Evolutionary conservation across 2,113 vertebrate species (phyloP).

Genomic region (Ammodramus savannarum): DNA sequence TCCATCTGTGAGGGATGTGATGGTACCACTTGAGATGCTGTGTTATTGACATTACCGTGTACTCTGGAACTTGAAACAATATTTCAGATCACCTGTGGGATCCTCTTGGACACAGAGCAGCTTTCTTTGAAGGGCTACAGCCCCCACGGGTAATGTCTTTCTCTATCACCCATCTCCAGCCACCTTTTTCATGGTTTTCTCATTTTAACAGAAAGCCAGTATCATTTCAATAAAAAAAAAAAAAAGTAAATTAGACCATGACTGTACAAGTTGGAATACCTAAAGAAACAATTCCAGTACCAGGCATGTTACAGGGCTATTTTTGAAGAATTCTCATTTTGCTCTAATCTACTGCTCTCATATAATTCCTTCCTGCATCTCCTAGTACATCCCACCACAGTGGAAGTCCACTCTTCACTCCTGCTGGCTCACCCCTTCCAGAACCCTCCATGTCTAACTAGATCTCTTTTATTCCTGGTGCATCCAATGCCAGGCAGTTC

Average conservation of each 20-base stretch:
- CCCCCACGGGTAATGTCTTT: neutral
- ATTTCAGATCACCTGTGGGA: neutral
- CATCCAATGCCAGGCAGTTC: neutral
- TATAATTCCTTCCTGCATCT: neutral
- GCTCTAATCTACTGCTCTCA: neutral
- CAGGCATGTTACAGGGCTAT: neutral
- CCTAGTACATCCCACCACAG: neutral
- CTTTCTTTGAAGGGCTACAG: neutral
- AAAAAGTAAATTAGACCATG: neutral
- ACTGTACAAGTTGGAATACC: neutral
- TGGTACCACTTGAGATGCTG: neutral
- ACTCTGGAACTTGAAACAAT: neutral
- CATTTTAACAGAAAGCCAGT: neutral
- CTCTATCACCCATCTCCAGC: neutral
- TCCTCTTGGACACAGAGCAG: neutral
- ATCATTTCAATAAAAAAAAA: neutral
- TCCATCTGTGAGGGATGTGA: constrained; percentile 17
- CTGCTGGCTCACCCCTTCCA: neutral
- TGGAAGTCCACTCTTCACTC: neutral
- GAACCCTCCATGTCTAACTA: neutral
- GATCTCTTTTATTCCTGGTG: neutral
- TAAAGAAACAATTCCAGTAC: neutral
- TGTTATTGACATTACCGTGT: neutral
- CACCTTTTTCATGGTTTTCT: neutral
- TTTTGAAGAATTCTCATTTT: neutral